Evolutionary conservation across 2,888 invertebrate genomes (phyloP), one percentile per base, ranked within the genome.

Genomic region (Pteria penguin): DNA sequence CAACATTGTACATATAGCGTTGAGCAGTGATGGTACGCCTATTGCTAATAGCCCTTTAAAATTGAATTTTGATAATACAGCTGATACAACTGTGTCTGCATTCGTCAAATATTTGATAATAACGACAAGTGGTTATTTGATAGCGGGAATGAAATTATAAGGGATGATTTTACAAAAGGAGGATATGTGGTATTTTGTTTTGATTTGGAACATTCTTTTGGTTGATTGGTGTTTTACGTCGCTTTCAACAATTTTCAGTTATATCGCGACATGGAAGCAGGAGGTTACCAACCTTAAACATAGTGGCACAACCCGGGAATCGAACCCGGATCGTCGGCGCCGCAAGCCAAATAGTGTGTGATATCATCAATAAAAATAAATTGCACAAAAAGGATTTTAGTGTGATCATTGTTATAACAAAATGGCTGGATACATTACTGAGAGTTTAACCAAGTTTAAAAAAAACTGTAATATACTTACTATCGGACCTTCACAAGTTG

Each of bases 111-210:
- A 60, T 55, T 78, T 11, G 33, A 72, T 22, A 32, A 29, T 11
- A 61, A 36, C 2, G 71, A 62, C 22, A 77, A 72, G 70, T 80
- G 77, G 80, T 58, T 70, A 61, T 61, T 45, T 14, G 75, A 81
- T 55, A 54, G 63, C 32, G 79, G 78, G 5, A 66, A 66, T 52
- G 61, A 58, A 18, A 22, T 79, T 11, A 11, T 24, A 31, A 33
- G 72, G 32, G 60, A 52, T 5, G 66, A 73, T 1, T 60, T 52
- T 60, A 31, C 52, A 22, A 27, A 33, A 22, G 32, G 33, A 4
- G 72, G 72, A 4, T 45, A 73, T 66, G 58, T 62, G 2, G 24
- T 73, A 8, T 73, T 54, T 29, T 66, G 60, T 31, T 74, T 74
- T 24, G 36, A 68, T 32, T 58, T 74, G 18, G 74, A 74, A 36